phyloP scores from a whole-genome alignment of 2,888 invertebrate species.

The Hymenopus coronatus region DNA sequence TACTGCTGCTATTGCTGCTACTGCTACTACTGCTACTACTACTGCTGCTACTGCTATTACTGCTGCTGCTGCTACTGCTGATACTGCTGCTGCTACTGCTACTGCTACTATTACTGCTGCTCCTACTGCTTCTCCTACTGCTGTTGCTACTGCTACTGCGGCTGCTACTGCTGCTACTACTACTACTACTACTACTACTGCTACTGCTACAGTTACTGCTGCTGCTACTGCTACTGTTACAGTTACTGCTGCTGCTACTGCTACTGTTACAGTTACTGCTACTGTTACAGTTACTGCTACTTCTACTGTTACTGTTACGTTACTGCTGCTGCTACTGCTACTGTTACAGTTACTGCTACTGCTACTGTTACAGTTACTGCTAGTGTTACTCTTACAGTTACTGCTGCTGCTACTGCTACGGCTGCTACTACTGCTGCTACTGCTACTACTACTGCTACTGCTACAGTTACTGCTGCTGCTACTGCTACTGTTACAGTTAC shows the following conservation, averaged over 20 bases:
- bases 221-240: background rate
- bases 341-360: background rate
- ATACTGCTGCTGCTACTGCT: too few species aligned
- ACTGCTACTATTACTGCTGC: too few species aligned
- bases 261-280: background rate
- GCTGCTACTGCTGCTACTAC: background rate
- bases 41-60: too few species aligned
- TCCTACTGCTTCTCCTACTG: too few species aligned
- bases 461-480: conserved; percentile 31
- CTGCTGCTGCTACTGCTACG: conserved; percentile 37
- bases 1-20: too few species aligned
- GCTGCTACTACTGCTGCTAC: too few species aligned
- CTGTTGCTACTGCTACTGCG: background rate
- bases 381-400: conserved; percentile 42
- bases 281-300: background rate
- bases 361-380: conserved; percentile 42
- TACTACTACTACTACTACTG: background rate
- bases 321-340: too few species aligned
- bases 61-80: too few species aligned
- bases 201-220: background rate
- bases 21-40: too few species aligned
- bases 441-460: too few species aligned
- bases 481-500: conserved; percentile 43
- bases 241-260: background rate
- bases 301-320: background rate